Evolutionary conservation across 2,888 invertebrate genomes (phyloP), one percentile per base, ranked within the genome.

Genomic region (Allacma fusca): DNA sequence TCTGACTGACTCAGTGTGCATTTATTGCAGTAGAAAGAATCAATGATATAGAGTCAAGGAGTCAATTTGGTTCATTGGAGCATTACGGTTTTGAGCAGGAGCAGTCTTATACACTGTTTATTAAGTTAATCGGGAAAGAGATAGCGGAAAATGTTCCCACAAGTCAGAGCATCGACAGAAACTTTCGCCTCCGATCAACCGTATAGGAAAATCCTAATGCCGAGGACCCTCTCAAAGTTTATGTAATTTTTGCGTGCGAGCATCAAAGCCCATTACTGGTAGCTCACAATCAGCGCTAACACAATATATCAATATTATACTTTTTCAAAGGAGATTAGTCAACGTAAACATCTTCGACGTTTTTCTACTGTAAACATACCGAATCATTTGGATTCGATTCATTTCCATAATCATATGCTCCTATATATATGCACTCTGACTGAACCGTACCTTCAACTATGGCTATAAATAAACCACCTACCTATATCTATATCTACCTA

Each of bases 161-260:
- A 21, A 43, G 13, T 29, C 44, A 43, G 23, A 40, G 16, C 24
- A 43, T 69, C 40, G 28, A 26, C 59, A 72, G 24, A 43, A 44
- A 72, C 72, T 72, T 59, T 59, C 72, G 34, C 59, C 24, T 72
- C 72, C 57, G 72, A 72, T 72, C 59, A 72, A 72, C 72, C 72
- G 72, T 72, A 59, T 23, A 71, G 21, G 57, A 12, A 43, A 2
- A 70, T 23, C 16, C 62, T 26, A 12, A 62, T 19, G 26, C 62
- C 62, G 24, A 62, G n/a, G 62, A 12, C 62, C n/a, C 19, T 26
- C 4, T 62, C n/a, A n/a, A 19, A 50, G 40, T 50, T 50, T 50
- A 50, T 50, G 50, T 50, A 50, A 50, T 50, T 50, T 50, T 50
- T 9, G 50, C 19, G 50, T 50, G n/a, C 50, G 50, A 50, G 16